Base-by-base conservation (phyloP, 2,888 invertebrate species). In the Amphiduros pacificus region DNA sequence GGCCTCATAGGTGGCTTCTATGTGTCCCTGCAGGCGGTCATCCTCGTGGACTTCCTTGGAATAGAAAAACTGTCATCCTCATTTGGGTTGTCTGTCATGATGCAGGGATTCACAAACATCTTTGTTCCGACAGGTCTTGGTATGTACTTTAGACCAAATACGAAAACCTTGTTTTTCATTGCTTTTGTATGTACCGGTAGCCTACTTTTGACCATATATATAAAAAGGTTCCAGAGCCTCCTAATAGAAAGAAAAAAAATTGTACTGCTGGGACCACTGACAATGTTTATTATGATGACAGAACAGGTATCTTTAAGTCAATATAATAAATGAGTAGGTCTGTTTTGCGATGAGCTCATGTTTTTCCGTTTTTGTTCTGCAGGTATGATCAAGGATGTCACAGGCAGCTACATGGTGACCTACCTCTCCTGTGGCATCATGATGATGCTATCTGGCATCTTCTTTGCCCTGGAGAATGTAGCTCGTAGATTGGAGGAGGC, bases 61-160 rank as follows among this genome's bases (percentile, higher is more conserved):
- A 29, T 48, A 6, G 58, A 51, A 22, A 28, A 36, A 24, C 26
- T 58, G 9, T 50, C 58, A 14, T 31, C 58, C 1, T 32, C 32
- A n/a, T 58, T 22, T 51, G 58, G 58, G 1, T 36, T 58, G 11
- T 49, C 58, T 2, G 50, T 58, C 58, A 58, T 58, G 58, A 48
- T 44, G 31, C 58, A 58, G 31, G 58, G 58, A 14, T 14, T 58
- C 2, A 51, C 31, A 20, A 58, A 58, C 36, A 51, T 58, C 32
- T 50, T 58, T 27, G 5, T 51, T 2, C 58, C 58, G 17, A 32
- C 58, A 20, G 44, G 44, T 9, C 44, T 44, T 44, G 44, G 44
- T 44, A 44, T 36, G 36, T 26, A n/a, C n/a, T n/a, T n/a, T n/a
- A n/a, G n/a, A n/a, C n/a, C n/a, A n/a, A n/a, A n/a, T n/a, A n/a